phyloP scores from a whole-genome alignment of 2,797 vertebrate species.

The Tragopan temminckii region DNA sequence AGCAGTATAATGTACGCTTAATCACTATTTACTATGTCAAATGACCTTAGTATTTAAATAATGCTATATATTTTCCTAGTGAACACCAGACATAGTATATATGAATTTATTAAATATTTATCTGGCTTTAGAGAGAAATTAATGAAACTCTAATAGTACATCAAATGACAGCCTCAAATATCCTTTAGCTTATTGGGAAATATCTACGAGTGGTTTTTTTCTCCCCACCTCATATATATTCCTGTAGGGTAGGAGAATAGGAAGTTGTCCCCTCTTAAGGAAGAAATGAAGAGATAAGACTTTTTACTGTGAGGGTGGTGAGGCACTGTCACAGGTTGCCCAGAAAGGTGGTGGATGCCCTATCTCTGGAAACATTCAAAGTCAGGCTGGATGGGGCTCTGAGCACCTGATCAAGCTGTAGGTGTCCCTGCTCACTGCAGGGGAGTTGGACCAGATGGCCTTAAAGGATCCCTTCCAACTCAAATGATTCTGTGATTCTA shows the following conservation, averaged over 20 bases:
- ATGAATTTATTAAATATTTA: background rate
- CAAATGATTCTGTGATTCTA: too few relatives aligned
- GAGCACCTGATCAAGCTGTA: too few relatives aligned
- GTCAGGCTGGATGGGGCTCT: too few relatives aligned
- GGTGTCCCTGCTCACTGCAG: too few relatives aligned
- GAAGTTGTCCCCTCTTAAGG: conserved; percentile 53
- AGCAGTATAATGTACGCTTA: background rate
- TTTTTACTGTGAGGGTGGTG: too few relatives aligned
- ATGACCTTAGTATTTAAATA: background rate
- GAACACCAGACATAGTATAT: background rate
- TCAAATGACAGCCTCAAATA: conserved; percentile 56
- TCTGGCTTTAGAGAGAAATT: conserved; percentile 2
- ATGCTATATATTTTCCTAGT: background rate
- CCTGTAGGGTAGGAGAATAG: background rate
- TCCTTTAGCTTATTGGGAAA: conserved; percentile 57
- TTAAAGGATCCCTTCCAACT: too few relatives aligned
- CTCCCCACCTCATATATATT: background rate
- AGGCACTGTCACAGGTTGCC: too few relatives aligned
- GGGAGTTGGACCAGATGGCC: too few relatives aligned
- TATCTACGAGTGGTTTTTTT: conserved; percentile 36
- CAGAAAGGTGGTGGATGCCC: too few relatives aligned
- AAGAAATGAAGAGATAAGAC: background rate
- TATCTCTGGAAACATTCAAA: too few relatives aligned
- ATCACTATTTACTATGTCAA: background rate
- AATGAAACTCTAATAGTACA: conserved; percentile 38